A percentile compares a stretch with the other conserved stretches of the same genome.
Evolutionary conservation across 1,140 invertebrate species (phyloP).

Genomic region (Samia ricini): DNA sequence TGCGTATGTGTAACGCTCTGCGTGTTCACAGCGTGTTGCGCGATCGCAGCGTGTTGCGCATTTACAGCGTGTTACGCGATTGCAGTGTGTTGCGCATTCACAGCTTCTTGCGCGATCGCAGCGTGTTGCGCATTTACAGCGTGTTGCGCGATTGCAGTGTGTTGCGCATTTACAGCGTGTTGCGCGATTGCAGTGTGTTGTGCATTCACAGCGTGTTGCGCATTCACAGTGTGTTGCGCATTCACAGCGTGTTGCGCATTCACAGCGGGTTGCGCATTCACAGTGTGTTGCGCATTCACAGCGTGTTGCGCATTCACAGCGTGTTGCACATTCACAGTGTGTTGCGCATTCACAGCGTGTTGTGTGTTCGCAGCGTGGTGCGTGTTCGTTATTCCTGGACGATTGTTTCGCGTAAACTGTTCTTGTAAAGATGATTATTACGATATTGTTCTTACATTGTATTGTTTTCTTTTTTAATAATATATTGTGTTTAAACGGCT

Average conservation of each 20-base stretch:
- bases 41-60: neutral
- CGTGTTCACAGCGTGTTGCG: neutral
- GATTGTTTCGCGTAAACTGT: conserved; percentile 13
- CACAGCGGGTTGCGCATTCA: neutral
- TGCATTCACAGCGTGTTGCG: neutral
- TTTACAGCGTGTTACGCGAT: neutral
- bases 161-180: neutral
- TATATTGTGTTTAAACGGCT: conserved; percentile 72
- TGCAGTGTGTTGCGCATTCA: neutral
- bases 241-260: no score
- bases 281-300: no score
- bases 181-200: no score
- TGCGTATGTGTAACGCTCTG: no score
- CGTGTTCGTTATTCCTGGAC: neutral
- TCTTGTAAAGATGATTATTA: conserved; percentile 62
- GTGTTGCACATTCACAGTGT: no score
- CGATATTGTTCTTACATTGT: conserved; percentile 72
- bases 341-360: no score
- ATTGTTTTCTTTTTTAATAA: conserved; percentile 75
- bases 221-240: no score
- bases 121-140: neutral
- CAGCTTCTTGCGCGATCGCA: neutral
- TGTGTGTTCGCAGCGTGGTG: neutral
- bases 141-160: neutral
- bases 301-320: no score